phyloP scores from a whole-genome alignment of 2,113 vertebrate species.

The Chloropsis hardwickii region DNA sequence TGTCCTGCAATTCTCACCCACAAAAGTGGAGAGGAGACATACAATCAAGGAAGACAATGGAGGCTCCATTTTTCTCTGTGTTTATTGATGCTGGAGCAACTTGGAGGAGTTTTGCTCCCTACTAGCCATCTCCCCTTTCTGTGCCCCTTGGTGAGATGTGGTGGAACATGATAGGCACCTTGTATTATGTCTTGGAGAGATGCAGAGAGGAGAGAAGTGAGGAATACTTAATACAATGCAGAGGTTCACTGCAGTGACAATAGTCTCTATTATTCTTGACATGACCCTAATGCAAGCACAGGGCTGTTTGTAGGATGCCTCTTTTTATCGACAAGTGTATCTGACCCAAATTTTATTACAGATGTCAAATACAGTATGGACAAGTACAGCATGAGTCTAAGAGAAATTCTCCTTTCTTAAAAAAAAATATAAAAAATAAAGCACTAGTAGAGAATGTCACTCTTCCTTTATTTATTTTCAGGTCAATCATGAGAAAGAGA shows the following conservation, averaged over 20 bases:
- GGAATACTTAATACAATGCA: not conserved
- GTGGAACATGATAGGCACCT: not conserved
- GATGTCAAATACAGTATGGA: slow-evolving; percentile 46
- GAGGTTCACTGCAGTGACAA: slow-evolving; percentile 23
- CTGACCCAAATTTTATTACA: slow-evolving; percentile 54
- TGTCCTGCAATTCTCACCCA: not conserved
- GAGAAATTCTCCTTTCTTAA: not conserved
- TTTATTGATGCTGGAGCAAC: not conserved
- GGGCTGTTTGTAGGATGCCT: not conserved
- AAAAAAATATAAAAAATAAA: not conserved
- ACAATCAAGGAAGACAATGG: not conserved
- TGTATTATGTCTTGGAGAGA: not conserved
- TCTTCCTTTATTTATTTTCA: slow-evolving; percentile 41
- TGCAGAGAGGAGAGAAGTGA: not conserved
- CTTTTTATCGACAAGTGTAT: slow-evolving; percentile 33
- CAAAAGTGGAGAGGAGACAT: fast-evolving
- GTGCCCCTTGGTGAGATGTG: not conserved
- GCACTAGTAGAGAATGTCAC: slow-evolving; percentile 16
- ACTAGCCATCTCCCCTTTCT: not conserved
- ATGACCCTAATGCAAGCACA: slow-evolving; percentile 7
- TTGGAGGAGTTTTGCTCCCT: not conserved
- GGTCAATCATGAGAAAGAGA: slow-evolving; percentile 21
- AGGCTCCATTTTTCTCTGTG: not conserved
- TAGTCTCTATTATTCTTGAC: slow-evolving; percentile 27
- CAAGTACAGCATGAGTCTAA: not conserved